Evolutionary conservation across 1,140 invertebrate genomes (phyloP).

Genomic region (Drosophila pallidifrons): DNA sequence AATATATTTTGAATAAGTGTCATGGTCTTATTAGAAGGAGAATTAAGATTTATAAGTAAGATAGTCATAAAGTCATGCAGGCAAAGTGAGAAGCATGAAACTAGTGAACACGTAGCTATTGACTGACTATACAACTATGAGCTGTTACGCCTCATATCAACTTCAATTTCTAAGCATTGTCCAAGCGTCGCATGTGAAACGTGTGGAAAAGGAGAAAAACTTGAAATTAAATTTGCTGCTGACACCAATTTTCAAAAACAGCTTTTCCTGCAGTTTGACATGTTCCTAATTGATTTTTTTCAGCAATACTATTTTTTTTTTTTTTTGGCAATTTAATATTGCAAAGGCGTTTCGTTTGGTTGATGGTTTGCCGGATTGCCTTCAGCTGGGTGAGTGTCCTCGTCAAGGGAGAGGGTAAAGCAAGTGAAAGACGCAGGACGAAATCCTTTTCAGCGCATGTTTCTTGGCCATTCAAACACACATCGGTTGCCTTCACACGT

Average conservation of each 20-base stretch:
- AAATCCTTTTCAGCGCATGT: conserved; percentile 80
- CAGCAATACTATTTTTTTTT: conserved; percentile 7
- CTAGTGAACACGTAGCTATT: not conserved
- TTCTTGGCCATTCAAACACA: conserved; percentile 72
- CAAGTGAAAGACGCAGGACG: conserved; percentile 61
- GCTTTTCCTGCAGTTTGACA: conserved; percentile 81
- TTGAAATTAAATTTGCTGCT: conserved; percentile 78
- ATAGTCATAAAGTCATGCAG: not conserved
- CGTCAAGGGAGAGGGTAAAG: conserved; percentile 13
- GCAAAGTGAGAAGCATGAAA: not conserved
- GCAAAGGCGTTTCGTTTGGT: conserved; percentile 61
- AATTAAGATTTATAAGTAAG: not conserved
- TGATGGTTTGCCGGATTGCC: conserved; percentile 38
- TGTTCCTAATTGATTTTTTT: conserved; percentile 83
- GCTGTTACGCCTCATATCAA: conserved; percentile 12
- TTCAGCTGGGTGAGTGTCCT: conserved; percentile 40
- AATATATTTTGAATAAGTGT: no score
- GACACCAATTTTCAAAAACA: conserved; percentile 80
- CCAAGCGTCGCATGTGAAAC: conserved; percentile 7
- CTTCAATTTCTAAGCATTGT: conserved; percentile 37
- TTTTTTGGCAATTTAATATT: conserved; percentile 82
- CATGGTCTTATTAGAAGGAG: no score
- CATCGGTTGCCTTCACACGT: conserved; percentile 24
- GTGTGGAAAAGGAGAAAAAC: conserved; percentile 16
- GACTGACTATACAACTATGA: not conserved